These are phyloP conservation scores for Hippocampus zosterae DNA, from an alignment of 2,113 vertebrate species.

Conservation along the genomic window DNA sequence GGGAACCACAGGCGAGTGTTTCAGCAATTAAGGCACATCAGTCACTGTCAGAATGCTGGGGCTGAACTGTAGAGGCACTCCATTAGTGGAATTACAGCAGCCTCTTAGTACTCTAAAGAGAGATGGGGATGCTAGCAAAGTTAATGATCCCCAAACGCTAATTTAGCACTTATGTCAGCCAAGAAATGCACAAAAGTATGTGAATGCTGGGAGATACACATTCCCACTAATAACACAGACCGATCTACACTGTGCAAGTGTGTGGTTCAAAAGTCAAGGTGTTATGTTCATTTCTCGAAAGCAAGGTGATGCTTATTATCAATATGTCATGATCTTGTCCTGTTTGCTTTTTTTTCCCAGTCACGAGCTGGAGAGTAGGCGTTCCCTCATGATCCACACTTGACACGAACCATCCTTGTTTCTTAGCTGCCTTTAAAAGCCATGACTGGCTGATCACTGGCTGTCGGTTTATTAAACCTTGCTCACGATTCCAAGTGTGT, in stretches of 20 bases:
- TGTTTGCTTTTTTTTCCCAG: no score
- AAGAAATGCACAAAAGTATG: conserved; percentile 11
- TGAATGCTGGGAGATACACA: neutral
- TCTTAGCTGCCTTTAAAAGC: no score
- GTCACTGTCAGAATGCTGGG: conserved; percentile 52
- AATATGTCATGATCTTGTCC: no score
- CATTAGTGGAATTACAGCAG: conserved; percentile 68
- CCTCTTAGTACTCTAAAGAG: conserved; percentile 37
- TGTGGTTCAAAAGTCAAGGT: neutral
- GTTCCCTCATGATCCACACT: no score
- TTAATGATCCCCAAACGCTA: conserved; percentile 35
- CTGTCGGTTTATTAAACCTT: no score
- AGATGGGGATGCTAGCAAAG: conserved; percentile 18
- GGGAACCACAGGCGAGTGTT: conserved; percentile 21
- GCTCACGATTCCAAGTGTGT: no score
- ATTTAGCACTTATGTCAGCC: conserved; percentile 32
- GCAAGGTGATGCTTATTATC: no score
- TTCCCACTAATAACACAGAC: neutral
- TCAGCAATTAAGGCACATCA: conserved; percentile 51
- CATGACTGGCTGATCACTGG: no score
- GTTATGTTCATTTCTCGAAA: neutral
- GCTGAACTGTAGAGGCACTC: conserved; percentile 39
- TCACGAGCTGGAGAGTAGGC: no score
- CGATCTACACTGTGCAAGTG: neutral
- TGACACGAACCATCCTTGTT: no score